Conservation (phyloP, 1,140 invertebrate species). For the Agrilus planipennis region DNA sequence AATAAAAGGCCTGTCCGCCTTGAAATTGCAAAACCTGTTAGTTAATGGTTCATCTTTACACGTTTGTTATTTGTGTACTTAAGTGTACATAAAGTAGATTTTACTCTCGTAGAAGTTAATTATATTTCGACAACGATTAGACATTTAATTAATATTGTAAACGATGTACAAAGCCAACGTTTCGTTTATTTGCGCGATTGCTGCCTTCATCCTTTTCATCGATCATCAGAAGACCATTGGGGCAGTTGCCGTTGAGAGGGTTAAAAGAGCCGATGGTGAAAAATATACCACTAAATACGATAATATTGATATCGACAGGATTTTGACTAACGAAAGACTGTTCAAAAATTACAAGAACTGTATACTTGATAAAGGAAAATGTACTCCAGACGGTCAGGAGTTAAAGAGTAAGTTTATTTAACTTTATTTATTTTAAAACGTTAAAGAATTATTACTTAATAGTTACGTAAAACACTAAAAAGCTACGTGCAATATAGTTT, state of each 20-base stretch:
- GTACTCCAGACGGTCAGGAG: constrained; percentile 39
- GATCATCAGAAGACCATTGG: constrained; percentile 3
- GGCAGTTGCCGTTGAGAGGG: neutral
- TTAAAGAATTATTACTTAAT: neutral
- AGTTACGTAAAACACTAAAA: neutral
- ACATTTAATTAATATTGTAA: too few relatives aligned
- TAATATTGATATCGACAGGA: constrained; percentile 38
- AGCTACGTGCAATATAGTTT: too few relatives aligned
- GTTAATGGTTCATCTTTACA: too few relatives aligned
- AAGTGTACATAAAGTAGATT: too few relatives aligned
- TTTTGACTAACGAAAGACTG: constrained; percentile 40
- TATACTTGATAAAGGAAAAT: constrained; percentile 39
- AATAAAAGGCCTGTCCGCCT: too few relatives aligned
- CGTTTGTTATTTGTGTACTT: too few relatives aligned
- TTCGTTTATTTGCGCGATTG: constrained; percentile 1
- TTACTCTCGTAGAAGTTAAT: too few relatives aligned
- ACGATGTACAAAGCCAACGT: too few relatives aligned
- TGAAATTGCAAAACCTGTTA: too few relatives aligned
- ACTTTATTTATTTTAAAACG: neutral
- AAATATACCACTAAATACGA: constrained; percentile 43
- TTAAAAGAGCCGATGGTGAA: constrained; percentile 2
- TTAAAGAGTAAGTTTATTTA: constrained; percentile 37
- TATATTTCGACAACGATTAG: too few relatives aligned
- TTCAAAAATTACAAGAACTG: constrained; percentile 41
- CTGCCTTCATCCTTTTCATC: constrained; percentile 3